Evolutionary conservation across 2,888 invertebrate genomes (phyloP).

Genomic region (Alloplasta piceator): DNA sequence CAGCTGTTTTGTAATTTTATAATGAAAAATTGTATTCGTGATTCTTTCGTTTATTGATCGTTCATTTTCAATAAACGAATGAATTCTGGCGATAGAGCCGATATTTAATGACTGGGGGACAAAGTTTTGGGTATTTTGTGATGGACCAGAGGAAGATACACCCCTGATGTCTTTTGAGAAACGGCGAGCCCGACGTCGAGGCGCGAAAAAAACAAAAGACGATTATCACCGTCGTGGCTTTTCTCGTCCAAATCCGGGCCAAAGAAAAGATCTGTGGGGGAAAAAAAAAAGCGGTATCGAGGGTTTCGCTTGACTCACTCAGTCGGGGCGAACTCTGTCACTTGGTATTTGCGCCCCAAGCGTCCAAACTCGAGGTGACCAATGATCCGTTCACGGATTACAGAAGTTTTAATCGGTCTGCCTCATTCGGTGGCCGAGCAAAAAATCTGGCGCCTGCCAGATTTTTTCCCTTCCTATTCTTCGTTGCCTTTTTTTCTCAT

Average conservation of each 20-base stretch:
- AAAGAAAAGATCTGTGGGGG: slow-evolving; percentile 45
- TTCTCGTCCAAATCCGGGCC: slow-evolving; percentile 55
- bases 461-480: slow-evolving; percentile 53
- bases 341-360: slow-evolving; percentile 72
- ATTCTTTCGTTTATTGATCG: too few relatives aligned
- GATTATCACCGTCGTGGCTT: slow-evolving; percentile 62
- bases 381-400: slow-evolving; percentile 76
- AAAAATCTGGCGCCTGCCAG: slow-evolving; percentile 66
- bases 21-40: too few relatives aligned
- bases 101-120: background rate
- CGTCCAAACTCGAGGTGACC: slow-evolving; percentile 63
- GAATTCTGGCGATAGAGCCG: too few relatives aligned
- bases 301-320: background rate
- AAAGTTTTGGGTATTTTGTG: slow-evolving; percentile 37
- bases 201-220: slow-evolving; percentile 64
- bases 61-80: too few relatives aligned
- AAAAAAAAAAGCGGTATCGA: slow-evolving; percentile 3
- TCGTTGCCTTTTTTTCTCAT: slow-evolving; percentile 9
- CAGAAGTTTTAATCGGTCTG: slow-evolving; percentile 80
- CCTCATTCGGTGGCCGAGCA: slow-evolving; percentile 57
- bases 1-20: too few relatives aligned
- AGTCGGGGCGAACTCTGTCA: slow-evolving; percentile 74
- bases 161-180: background rate
- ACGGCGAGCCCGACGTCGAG: slow-evolving; percentile 25
- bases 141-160: slow-evolving; percentile 22